Evolutionary conservation across 2,888 invertebrate species (phyloP).

Genomic region (Caenorhabditis sp.): DNA sequence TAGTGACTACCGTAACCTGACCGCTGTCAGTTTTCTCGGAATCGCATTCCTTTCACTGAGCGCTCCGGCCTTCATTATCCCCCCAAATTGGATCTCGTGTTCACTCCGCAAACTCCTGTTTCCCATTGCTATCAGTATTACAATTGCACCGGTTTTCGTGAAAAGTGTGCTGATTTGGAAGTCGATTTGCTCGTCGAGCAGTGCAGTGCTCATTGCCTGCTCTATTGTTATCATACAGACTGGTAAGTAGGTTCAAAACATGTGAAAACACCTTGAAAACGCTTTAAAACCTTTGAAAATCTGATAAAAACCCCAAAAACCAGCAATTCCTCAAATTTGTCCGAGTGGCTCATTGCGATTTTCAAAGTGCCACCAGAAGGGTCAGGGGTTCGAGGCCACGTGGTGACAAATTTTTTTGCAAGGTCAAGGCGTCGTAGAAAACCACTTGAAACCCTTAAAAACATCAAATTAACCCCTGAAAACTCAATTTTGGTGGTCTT

Average conservation of each 20-base stretch:
- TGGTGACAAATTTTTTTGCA: no score
- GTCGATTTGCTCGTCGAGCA: constrained; percentile 40
- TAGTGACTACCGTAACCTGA: constrained; percentile 73
- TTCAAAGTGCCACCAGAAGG: no score
- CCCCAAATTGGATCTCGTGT: constrained; percentile 75
- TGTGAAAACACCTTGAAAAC: background rate
- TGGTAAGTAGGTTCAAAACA: constrained; percentile 23
- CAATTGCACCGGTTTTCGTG: constrained; percentile 76
- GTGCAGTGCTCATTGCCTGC: constrained; percentile 49
- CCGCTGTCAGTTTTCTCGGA: constrained; percentile 72
- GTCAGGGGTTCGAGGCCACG: no score
- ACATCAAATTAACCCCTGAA: no score
- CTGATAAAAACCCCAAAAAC: no score
- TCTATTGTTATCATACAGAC: constrained; percentile 62
- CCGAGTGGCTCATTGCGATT: no score
- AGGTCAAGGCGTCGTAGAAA: no score
- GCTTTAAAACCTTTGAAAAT: no score
- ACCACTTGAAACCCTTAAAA: no score
- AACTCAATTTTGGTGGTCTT: no score
- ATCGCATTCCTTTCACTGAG: constrained; percentile 71
- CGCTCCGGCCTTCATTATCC: constrained; percentile 76
- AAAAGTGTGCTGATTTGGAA: constrained; percentile 65
- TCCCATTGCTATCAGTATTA: constrained; percentile 71
- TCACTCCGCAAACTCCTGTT: constrained; percentile 69
- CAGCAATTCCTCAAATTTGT: no score